Base-by-base conservation (phyloP, 2,797 vertebrate species). In the Sebastes iracundus region DNA sequence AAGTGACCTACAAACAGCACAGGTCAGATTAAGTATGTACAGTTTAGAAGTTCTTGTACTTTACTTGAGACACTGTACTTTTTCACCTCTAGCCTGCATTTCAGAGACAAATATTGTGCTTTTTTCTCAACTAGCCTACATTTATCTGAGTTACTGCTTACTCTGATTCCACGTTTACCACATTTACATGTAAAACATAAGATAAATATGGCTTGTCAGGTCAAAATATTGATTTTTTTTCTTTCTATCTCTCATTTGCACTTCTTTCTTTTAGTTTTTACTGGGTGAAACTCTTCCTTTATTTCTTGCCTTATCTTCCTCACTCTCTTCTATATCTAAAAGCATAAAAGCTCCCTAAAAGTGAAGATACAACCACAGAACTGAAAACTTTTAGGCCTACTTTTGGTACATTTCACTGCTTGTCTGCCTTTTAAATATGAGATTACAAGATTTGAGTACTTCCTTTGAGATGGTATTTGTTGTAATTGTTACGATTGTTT, bases 401-500 rank as follows among this genome's bases (percentile, higher is more conserved):
- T 61, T 61, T 20, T 6, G 58, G 58, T 30, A 6, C 14, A 30
- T 61, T n/a, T 32, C 20, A 61, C 18, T 33, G 9, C 20, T n/a
- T 32, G 9, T 32, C 56, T 28, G 2, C 28, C 16, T 60, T 30
- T 38, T 38, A 38, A 38, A 38, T 38, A 38, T 38, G 35, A 38
- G 35, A 38, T 38, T 38, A 38, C 35, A 38, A 38, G 35, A 38
- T 38, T 38, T 38, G 13, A 14, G 35, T 38, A 38, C 35, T 38
- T 38, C 35, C 12, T 38, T 38, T 61, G 10, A 30, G 16, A 30
- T n/a, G 10, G 4, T n/a, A 60, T 30, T 60, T 30, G 14, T 65
- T 42, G 0, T 25, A 35, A 3, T 14, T 23, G 0, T 23, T 16
- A 1, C 6, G 7, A 22, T 38, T 1, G 14, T 2, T 22, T 52